Evolutionary conservation across 1,140 invertebrate genomes (phyloP).

Genomic region (Eurosta solidaginis): DNA sequence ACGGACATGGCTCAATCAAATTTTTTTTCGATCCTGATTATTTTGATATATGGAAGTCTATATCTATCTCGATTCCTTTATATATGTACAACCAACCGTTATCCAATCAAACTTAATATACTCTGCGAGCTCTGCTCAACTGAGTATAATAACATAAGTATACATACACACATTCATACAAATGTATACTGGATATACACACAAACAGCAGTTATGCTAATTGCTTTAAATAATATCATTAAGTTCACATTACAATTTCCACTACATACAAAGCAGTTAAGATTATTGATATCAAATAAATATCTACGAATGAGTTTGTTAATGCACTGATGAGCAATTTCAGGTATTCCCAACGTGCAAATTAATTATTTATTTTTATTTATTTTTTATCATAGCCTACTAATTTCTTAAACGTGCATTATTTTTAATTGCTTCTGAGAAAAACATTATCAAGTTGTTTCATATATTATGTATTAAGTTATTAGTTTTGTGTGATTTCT

Average conservation of each 20-base stretch:
- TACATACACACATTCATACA: not conserved
- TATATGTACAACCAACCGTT: too few relatives aligned
- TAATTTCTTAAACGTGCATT: not conserved
- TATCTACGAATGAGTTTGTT: not conserved
- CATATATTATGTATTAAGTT: not conserved
- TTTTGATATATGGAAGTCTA: too few relatives aligned
- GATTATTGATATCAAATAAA: not conserved
- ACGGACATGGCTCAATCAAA: too few relatives aligned
- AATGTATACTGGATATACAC: not conserved
- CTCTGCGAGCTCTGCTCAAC: too few relatives aligned
- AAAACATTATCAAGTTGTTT: not conserved
- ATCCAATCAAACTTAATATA: too few relatives aligned
- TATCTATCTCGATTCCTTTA: too few relatives aligned
- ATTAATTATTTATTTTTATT: not conserved
- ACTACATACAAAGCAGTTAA: too few relatives aligned
- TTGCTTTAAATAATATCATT: not conserved
- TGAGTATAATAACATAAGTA: too few relatives aligned
- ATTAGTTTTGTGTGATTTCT: not conserved
- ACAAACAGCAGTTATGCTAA: not conserved
- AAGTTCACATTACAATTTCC: not conserved
- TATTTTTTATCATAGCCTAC: not conserved
- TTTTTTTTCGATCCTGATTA: too few relatives aligned
- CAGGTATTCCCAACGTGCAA: not conserved
- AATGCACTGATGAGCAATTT: not conserved
- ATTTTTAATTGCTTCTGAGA: not conserved